A percentile compares a stretch with the other conserved stretches of the same genome.
Conservation (phyloP, 2,113 vertebrate genomes). For the Anolis sagrei region DNA sequence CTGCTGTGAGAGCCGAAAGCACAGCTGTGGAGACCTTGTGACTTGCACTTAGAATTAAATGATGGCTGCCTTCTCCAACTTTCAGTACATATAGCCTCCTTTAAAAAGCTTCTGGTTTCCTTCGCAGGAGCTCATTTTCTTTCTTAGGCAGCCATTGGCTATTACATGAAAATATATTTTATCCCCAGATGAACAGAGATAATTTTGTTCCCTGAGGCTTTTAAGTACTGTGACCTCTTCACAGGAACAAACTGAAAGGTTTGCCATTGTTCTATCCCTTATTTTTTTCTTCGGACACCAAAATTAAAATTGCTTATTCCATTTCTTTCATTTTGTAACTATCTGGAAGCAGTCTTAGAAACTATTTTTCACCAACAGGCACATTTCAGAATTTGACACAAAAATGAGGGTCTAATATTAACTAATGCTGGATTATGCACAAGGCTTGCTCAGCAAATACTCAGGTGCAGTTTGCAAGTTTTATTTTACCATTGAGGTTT, state of each 20-base stretch:
- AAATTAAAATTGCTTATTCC: background rate
- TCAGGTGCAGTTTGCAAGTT: background rate
- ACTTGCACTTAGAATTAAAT: background rate
- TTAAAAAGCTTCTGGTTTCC: background rate
- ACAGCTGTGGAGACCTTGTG: background rate
- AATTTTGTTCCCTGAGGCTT: background rate
- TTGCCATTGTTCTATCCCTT: background rate
- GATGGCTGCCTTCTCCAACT: background rate
- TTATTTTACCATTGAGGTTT: background rate
- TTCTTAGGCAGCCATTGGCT: background rate
- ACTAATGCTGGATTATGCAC: background rate
- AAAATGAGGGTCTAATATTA: background rate
- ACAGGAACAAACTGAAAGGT: background rate
- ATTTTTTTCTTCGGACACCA: background rate
- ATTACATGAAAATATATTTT: background rate
- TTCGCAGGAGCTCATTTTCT: background rate
- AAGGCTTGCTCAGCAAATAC: background rate
- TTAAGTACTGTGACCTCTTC: background rate
- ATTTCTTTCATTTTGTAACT: background rate
- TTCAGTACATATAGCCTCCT: background rate
- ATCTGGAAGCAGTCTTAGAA: background rate
- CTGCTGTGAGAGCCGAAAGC: background rate
- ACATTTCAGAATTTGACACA: background rate
- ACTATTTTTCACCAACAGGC: no score
- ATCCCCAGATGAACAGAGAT: background rate